Percentiles rank a stretch among this genome's conserved stretches.
Evolutionary conservation across 2,797 vertebrate genomes (phyloP).

Genomic region (Spinus olivaceus): DNA sequence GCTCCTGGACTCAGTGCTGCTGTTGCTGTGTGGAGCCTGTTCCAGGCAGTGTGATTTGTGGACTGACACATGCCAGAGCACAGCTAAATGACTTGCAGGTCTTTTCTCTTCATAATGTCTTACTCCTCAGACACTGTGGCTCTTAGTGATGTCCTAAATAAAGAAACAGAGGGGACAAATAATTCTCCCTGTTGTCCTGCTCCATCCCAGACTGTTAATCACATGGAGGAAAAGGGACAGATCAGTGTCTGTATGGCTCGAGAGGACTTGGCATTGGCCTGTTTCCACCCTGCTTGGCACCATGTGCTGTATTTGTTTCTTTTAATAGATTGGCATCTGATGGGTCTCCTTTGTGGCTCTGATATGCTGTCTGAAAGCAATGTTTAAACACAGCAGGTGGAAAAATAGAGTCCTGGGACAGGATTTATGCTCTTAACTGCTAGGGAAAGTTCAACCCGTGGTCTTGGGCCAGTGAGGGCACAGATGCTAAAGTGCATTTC

Average conservation of each 20-base stretch:
- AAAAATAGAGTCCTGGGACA: not conserved
- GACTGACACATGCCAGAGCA: not conserved
- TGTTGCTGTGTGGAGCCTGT: not conserved
- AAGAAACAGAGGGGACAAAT: constrained; percentile 22
- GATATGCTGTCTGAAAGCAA: not conserved
- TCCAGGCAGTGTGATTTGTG: not conserved
- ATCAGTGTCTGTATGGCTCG: not conserved
- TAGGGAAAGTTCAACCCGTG: fast-evolving
- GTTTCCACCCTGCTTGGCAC: not conserved
- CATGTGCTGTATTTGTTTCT: not conserved
- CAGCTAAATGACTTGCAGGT: not conserved
- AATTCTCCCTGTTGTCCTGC: not conserved
- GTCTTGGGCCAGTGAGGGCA: not conserved
- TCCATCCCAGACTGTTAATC: not conserved
- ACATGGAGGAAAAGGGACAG: not conserved
- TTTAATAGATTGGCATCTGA: constrained; percentile 13
- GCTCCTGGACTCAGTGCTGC: not conserved
- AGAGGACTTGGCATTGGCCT: not conserved
- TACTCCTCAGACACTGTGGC: not conserved
- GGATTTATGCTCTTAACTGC: not conserved
- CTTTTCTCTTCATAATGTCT: not conserved
- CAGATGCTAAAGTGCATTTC: not conserved
- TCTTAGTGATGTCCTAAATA: not conserved
- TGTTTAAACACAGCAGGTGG: not conserved
- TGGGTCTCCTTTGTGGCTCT: not conserved